These are phyloP conservation scores for Tetanocera ferruginea DNA, from an alignment of 2,888 invertebrate genomes.

Conservation along the genomic window DNA sequence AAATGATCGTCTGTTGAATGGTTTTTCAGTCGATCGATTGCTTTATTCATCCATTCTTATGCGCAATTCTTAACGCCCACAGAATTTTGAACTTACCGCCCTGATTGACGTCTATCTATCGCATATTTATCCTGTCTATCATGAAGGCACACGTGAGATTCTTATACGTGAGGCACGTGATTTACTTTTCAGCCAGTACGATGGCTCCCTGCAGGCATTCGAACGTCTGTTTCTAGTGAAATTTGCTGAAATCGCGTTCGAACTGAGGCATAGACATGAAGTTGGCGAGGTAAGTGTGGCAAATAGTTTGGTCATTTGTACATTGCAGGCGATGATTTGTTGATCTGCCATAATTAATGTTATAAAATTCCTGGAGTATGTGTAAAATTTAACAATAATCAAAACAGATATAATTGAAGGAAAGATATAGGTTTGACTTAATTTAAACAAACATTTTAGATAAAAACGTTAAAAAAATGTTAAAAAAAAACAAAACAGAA, in stretches of 20 bases:
- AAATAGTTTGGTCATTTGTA: background rate
- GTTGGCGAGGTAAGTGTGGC: slow-evolving; percentile 66
- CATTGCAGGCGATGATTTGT: too few relatives aligned
- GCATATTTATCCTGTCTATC: slow-evolving; percentile 75
- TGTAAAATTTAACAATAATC: too few relatives aligned
- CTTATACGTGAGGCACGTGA: slow-evolving; percentile 79
- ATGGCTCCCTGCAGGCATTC: slow-evolving; percentile 76
- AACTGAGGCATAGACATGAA: slow-evolving; percentile 71
- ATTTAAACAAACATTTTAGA: too few relatives aligned
- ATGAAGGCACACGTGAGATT: slow-evolving; percentile 72
- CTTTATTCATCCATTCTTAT: background rate
- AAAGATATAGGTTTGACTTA: too few relatives aligned
- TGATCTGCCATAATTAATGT: too few relatives aligned
- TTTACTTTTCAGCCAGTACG: slow-evolving; percentile 77
- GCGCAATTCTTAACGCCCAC: slow-evolving; percentile 8
- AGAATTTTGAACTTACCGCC: slow-evolving; percentile 57
- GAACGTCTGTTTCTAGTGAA: slow-evolving; percentile 76
- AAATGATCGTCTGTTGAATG: background rate
- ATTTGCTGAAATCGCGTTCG: slow-evolving; percentile 73
- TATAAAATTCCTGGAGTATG: too few relatives aligned
- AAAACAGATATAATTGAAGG: too few relatives aligned
- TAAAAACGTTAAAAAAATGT: too few relatives aligned
- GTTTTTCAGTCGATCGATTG: background rate
- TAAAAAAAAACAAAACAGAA: too few relatives aligned
- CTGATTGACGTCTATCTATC: slow-evolving; percentile 77